Percentiles rank a stretch among this genome's conserved stretches.
Conservation (phyloP, 2,113 vertebrate species). For the Chamaetylas fuelleborni region DNA sequence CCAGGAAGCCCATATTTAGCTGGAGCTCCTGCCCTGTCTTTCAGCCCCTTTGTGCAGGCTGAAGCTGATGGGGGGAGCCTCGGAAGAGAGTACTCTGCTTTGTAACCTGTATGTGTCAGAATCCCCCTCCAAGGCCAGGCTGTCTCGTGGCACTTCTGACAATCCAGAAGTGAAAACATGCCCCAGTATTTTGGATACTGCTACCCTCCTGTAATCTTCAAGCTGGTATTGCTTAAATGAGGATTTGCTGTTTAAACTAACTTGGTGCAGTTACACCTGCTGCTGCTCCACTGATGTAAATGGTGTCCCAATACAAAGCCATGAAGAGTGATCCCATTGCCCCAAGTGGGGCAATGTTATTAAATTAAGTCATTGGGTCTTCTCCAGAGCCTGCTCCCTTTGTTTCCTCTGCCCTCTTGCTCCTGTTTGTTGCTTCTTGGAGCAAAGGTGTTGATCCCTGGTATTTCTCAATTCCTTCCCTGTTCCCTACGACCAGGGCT, state of each 20-base stretch:
- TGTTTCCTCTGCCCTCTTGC: background rate
- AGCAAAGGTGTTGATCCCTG: background rate
- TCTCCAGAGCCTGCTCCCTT: background rate
- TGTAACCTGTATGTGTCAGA: background rate
- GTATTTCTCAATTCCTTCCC: background rate
- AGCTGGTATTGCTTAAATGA: background rate
- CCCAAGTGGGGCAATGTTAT: background rate
- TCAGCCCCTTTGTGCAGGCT: background rate
- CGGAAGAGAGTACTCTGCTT: background rate
- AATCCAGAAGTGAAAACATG: background rate
- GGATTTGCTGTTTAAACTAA: background rate
- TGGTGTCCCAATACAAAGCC: background rate
- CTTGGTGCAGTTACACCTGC: background rate
- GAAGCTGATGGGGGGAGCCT: background rate
- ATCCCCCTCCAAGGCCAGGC: background rate
- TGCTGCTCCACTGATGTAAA: background rate
- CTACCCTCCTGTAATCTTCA: background rate
- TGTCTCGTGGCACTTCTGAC: background rate
- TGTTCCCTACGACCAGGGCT: background rate
- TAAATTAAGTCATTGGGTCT: background rate
- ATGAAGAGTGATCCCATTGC: background rate
- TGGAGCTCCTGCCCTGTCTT: background rate
- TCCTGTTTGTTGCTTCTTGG: background rate
- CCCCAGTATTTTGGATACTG: background rate
- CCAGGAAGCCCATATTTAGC: background rate